These are phyloP conservation scores for Spinibarbus caldwelli DNA, from an alignment of 2,797 vertebrate species.

Conservation along the genomic window DNA sequence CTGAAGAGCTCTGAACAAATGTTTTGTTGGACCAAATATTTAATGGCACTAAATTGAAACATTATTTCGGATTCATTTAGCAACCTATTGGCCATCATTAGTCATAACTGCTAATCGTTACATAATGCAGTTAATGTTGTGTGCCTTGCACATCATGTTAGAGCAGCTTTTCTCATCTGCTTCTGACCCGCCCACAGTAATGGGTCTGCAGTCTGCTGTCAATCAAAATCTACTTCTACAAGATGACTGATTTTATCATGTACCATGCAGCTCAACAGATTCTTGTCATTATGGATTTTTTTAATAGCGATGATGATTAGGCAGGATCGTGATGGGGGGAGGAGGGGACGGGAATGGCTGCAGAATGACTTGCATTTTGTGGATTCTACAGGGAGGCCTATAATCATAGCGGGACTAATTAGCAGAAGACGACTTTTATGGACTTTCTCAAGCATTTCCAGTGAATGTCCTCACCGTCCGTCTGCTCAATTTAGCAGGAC, in stretches of 20 bases:
- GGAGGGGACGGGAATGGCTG: constrained; percentile 24
- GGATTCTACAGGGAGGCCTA: constrained; percentile 50
- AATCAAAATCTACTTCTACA: constrained; percentile 53
- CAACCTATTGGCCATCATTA: constrained; percentile 36
- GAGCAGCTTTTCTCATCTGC: constrained; percentile 2
- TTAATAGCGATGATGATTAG: constrained; percentile 44
- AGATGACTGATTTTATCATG: constrained; percentile 76
- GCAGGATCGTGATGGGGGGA: constrained; percentile 34
- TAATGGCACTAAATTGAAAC: constrained; percentile 21
- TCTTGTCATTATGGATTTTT: constrained; percentile 35
- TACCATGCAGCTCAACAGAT: constrained; percentile 59
- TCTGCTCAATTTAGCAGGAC: constrained; percentile 36
- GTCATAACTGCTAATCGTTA: constrained; percentile 49
- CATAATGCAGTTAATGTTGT: constrained; percentile 49
- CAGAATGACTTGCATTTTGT: constrained; percentile 64
- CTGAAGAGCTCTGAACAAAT: neutral
- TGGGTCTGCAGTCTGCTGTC: constrained; percentile 13
- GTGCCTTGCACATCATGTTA: constrained; percentile 26
- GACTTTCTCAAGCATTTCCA: constrained; percentile 50
- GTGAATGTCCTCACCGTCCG: constrained; percentile 30
- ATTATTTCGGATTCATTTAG: constrained; percentile 54
- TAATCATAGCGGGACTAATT: constrained; percentile 58
- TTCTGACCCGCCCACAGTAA: constrained; percentile 6
- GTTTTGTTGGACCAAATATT: neutral
- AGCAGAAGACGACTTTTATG: constrained; percentile 58